phyloP scores from a whole-genome alignment of 2,888 invertebrate species.

The Catocala fraxini region DNA sequence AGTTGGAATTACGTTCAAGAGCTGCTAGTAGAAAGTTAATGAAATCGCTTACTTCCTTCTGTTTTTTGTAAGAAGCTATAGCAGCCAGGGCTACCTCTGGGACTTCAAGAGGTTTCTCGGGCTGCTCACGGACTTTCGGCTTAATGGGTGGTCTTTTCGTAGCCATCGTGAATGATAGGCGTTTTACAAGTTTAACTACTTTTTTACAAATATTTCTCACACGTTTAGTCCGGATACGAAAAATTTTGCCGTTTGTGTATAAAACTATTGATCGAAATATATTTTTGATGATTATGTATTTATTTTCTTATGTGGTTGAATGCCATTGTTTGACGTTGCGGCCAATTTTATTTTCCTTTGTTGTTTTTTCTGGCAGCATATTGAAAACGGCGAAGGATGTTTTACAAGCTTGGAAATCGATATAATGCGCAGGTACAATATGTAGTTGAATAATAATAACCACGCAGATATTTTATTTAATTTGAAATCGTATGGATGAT shows the following conservation, averaged over 20 bases:
- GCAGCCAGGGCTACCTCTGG: conserved; percentile 78
- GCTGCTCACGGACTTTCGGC: conserved; percentile 51
- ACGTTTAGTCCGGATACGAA: conserved; percentile 61
- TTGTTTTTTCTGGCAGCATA: conserved; percentile 3
- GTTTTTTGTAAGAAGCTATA: conserved; percentile 73
- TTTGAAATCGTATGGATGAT: no score
- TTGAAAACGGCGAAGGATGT: neutral
- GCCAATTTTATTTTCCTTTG: conserved; percentile 7
- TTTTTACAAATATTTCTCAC: conserved; percentile 59
- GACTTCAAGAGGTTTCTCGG: conserved; percentile 57
- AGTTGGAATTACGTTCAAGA: conserved; percentile 73
- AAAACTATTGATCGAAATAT: conserved; percentile 29
- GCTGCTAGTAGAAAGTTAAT: conserved; percentile 72
- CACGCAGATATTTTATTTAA: no score
- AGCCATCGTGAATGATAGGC: conserved; percentile 55
- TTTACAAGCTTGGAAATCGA: neutral
- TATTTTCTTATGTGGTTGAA: conserved; percentile 26
- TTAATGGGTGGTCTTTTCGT: conserved; percentile 59
- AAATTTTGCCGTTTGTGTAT: conserved; percentile 67
- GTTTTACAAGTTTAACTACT: conserved; percentile 61
- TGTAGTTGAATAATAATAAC: no score
- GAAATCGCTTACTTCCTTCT: conserved; percentile 77
- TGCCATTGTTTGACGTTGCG: conserved; percentile 12
- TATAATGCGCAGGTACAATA: no score
- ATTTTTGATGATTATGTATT: conserved; percentile 29